Conservation (phyloP, 2,797 vertebrate genomes). For the Enteromius afrohamiltoni region DNA sequence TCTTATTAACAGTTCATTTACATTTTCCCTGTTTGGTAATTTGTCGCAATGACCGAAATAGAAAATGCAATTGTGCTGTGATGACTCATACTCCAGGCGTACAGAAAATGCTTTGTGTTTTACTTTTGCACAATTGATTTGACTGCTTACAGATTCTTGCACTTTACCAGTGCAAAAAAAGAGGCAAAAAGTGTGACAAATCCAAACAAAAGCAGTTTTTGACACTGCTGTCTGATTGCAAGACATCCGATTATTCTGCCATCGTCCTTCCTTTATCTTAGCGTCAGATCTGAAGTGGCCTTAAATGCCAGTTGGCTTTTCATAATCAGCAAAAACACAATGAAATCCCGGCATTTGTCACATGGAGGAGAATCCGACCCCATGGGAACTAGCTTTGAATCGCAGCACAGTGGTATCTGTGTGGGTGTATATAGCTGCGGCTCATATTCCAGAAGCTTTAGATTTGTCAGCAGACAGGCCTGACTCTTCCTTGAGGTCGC, state of each 20-base stretch:
- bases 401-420: neutral
- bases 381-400: conserved; percentile 4
- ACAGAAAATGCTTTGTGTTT: conserved; percentile 1
- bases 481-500: conserved; percentile 36
- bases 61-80: neutral
- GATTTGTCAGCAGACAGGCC: conserved; percentile 36
- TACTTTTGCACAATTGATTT: neutral
- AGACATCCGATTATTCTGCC: neutral
- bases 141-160: neutral
- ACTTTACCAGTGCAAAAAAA: neutral
- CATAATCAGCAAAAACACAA: conserved; percentile 1
- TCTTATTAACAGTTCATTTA: conserved; percentile 30
- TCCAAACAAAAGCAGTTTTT: conserved; percentile 23
- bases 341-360: conserved; percentile 1
- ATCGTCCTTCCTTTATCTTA: neutral
- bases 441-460: conserved; percentile 7
- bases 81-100: conserved; percentile 5
- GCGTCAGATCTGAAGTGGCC: neutral
- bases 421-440: neutral
- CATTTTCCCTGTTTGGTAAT: conserved; percentile 6
- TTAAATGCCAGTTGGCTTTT: neutral
- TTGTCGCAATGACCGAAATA: conserved; percentile 11
- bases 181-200: neutral
- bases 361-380: conserved; percentile 1
- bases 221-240: conserved; percentile 6